Conservation (phyloP, 2,113 vertebrate genomes). For the Nothobranchius kuhntae region DNA sequence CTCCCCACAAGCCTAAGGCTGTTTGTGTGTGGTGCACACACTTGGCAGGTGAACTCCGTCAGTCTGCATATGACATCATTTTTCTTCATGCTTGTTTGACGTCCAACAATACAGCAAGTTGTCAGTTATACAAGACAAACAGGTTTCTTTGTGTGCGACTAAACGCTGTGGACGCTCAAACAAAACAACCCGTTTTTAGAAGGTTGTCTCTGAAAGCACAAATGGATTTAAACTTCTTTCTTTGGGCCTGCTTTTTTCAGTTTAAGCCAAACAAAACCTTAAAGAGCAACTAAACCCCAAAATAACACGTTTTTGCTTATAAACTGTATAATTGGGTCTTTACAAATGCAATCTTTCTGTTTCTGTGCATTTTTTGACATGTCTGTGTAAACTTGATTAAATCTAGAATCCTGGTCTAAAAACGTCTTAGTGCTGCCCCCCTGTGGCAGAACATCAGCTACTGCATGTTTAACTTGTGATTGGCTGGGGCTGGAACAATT, state of each 20-base stretch:
- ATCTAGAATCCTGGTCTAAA: too few relatives aligned
- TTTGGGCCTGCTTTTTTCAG: constrained; percentile 16
- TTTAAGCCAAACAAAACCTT: constrained; percentile 23
- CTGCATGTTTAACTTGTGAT: too few relatives aligned
- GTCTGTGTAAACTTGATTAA: too few relatives aligned
- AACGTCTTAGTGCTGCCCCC: too few relatives aligned
- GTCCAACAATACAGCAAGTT: constrained; percentile 26
- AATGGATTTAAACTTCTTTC: constrained; percentile 21
- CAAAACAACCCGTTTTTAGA: constrained; percentile 26
- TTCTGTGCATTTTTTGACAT: too few relatives aligned
- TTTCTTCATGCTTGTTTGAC: constrained; percentile 19
- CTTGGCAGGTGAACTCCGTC: constrained; percentile 34
- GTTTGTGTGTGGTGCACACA: constrained; percentile 19
- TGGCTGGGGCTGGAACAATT: too few relatives aligned
- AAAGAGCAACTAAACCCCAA: too few relatives aligned
- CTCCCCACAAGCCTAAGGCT: constrained; percentile 21
- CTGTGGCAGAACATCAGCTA: too few relatives aligned
- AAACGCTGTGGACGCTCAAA: constrained; percentile 29
- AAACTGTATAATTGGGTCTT: too few relatives aligned
- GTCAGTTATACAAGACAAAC: constrained; percentile 54
- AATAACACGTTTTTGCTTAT: too few relatives aligned
- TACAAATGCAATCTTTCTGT: too few relatives aligned
- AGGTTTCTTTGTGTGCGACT: constrained; percentile 37
- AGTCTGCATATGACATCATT: constrained; percentile 36
- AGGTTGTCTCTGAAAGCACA: not conserved